A percentile compares a stretch with the other conserved stretches of the same genome.
phyloP scores from a whole-genome alignment of 2,113 vertebrate genomes.

The Danio rerio region DNA sequence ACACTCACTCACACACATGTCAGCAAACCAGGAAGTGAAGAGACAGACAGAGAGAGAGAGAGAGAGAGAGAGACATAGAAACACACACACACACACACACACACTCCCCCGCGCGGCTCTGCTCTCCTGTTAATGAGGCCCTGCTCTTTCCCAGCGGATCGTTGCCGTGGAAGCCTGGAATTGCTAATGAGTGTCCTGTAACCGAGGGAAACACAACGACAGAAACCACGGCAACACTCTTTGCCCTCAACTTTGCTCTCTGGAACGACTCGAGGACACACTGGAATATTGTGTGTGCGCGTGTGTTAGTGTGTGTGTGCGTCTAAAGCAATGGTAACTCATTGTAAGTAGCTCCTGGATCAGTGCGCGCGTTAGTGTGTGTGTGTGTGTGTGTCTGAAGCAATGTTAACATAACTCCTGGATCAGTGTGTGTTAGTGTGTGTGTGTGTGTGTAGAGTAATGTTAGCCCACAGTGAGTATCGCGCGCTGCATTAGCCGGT shows the following conservation, averaged over 20 bases:
- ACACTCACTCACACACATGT: slow-evolving; percentile 34
- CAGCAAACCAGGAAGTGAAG: slow-evolving; percentile 25
- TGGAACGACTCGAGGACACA: too few relatives aligned
- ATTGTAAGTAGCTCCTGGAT: too few relatives aligned
- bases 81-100: background rate
- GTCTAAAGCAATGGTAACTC: too few relatives aligned
- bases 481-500: too few relatives aligned
- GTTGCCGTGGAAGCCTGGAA: slow-evolving; percentile 74
- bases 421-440: too few relatives aligned
- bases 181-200: slow-evolving; percentile 73
- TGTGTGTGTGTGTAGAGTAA: too few relatives aligned
- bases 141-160: slow-evolving; percentile 67
- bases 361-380: too few relatives aligned
- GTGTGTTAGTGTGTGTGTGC: background rate
- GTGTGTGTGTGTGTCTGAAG: too few relatives aligned
- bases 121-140: slow-evolving; percentile 65
- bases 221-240: background rate
- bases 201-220: slow-evolving; percentile 31
- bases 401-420: too few relatives aligned
- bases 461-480: too few relatives aligned
- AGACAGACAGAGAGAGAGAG: background rate
- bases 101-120: background rate
- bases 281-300: background rate
- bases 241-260: too few relatives aligned
- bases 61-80: background rate